Evolutionary conservation across 1,140 invertebrate species (phyloP).

Genomic region (Aphis craccivora): DNA sequence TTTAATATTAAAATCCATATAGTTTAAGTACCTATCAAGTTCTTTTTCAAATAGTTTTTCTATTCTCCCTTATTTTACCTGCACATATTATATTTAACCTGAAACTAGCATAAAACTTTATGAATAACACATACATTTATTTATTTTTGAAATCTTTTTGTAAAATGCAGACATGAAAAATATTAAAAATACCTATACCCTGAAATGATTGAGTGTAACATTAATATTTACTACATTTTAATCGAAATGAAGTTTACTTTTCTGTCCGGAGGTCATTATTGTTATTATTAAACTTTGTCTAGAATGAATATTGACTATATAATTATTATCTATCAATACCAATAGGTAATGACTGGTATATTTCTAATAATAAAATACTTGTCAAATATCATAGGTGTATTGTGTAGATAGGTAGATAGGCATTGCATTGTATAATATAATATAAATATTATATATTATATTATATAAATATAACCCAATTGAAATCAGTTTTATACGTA

Average conservation of each 20-base stretch:
- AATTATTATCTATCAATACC: not conserved
- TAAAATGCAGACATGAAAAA: not conserved
- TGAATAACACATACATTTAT: not conserved
- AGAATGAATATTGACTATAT: not conserved
- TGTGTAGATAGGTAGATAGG: not conserved
- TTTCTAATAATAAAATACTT: not conserved
- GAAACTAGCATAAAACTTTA: not conserved
- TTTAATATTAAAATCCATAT: not conserved
- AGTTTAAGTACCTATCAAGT: no score
- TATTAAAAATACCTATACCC: not conserved
- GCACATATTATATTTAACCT: not conserved
- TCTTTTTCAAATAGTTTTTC: not conserved
- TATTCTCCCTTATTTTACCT: not conserved
- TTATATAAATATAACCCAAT: not conserved
- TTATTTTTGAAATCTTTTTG: not conserved
- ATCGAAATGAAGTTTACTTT: not conserved
- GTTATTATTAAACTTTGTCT: not conserved
- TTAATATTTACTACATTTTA: not conserved
- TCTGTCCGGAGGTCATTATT: slow-evolving; percentile 30
- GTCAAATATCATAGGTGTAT: not conserved
- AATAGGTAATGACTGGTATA: not conserved
- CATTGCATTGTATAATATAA: no score
- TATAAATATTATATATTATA: no score
- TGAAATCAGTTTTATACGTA: not conserved
- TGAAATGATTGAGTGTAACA: not conserved